These are phyloP conservation scores for Scolopax bukidnonensis DNA, from an alignment of 2,797 vertebrate genomes.

Conservation along the genomic window DNA sequence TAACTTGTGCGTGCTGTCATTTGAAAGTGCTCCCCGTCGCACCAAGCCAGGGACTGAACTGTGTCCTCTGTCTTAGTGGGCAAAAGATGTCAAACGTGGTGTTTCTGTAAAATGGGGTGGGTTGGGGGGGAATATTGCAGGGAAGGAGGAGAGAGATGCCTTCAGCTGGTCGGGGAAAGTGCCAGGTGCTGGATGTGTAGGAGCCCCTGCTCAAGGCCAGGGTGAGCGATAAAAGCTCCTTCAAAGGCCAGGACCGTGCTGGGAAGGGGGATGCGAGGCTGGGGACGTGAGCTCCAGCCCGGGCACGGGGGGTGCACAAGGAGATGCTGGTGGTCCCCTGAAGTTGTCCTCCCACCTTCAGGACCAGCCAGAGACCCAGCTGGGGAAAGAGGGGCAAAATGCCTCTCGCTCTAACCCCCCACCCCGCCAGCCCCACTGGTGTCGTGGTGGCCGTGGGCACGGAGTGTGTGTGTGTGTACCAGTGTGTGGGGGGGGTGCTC, in stretches of 20 bases:
- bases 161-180: not conserved
- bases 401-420: not conserved
- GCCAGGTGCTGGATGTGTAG: not conserved
- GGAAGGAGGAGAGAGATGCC: not conserved
- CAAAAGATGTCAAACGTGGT: fast-evolving
- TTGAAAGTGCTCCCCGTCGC: not conserved
- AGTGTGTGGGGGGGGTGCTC: not conserved
- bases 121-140: not conserved
- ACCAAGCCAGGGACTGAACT: fast-evolving
- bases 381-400: not conserved
- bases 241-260: not conserved
- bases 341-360: not conserved
- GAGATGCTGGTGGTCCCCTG: not conserved
- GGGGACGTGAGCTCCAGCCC: not conserved
- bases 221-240: not conserved
- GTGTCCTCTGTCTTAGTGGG: fast-evolving
- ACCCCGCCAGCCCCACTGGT: not conserved
- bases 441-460: not conserved
- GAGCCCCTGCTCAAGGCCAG: not conserved
- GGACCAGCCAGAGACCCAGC: not conserved
- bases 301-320: not conserved
- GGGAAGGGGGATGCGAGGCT: not conserved
- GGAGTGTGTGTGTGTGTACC: not conserved
- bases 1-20: not conserved
- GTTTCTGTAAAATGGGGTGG: not conserved